A percentile compares a stretch with the other conserved stretches of the same genome.
These are phyloP conservation scores for Parambassis ranga DNA, from an alignment of 2,797 vertebrate genomes.

Conservation along the genomic window DNA sequence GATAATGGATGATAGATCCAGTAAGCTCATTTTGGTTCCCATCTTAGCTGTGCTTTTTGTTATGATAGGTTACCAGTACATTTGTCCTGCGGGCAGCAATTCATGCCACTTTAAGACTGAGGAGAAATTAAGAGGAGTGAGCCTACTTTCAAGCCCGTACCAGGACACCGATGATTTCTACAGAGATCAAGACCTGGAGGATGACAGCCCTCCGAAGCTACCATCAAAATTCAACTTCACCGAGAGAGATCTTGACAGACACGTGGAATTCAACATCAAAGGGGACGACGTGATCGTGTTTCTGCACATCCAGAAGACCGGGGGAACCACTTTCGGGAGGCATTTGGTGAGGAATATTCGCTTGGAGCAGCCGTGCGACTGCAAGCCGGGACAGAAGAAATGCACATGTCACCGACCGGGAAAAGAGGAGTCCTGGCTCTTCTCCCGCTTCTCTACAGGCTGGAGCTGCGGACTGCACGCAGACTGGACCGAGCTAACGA, in stretches of 20 bases:
- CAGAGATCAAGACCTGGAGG: conserved; percentile 80
- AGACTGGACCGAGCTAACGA: conserved; percentile 98
- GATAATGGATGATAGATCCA: conserved; percentile 94
- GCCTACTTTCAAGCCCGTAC: conserved; percentile 69
- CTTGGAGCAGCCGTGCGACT: conserved; percentile 94
- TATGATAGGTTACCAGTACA: conserved; percentile 94
- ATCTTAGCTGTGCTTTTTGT: conserved; percentile 91
- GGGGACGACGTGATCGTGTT: conserved; percentile 96
- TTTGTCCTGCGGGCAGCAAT: conserved; percentile 89
- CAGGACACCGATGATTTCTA: conserved; percentile 78
- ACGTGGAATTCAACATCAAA: conserved; percentile 92
- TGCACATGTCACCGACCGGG: conserved; percentile 95
- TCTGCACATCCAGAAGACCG: conserved; percentile 98
- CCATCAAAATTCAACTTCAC: conserved; percentile 88
- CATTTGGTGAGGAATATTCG: conserved; percentile 97
- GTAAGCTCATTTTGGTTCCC: conserved; percentile 92
- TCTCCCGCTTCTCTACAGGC: conserved; percentile 97
- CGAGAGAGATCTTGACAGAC: conserved; percentile 87
- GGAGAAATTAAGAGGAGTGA: conserved; percentile 76
- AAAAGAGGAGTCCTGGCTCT: conserved; percentile 96
- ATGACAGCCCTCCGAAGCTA: conserved; percentile 75
- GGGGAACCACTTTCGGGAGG: conserved; percentile 95
- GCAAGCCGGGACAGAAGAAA: conserved; percentile 95
- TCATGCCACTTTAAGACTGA: conserved; percentile 85
- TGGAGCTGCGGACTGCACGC: conserved; percentile 98